Evolutionary conservation across 1,140 invertebrate genomes (phyloP).

Genomic region (Caenorhabditis latens): DNA sequence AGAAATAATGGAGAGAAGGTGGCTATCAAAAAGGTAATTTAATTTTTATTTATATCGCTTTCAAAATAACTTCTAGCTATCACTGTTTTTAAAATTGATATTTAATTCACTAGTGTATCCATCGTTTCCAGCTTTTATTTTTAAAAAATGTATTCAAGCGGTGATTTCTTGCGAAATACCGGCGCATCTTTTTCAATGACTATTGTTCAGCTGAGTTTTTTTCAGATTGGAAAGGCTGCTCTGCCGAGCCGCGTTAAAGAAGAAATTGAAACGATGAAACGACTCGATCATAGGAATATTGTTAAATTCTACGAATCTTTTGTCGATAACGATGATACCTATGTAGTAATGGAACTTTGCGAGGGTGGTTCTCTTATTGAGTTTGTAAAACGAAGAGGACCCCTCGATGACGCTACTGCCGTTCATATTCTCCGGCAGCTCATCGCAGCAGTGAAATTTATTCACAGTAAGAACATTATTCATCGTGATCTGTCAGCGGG

Average conservation of each 20-base stretch:
- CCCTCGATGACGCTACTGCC: slow-evolving; percentile 27
- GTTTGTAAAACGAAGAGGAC: slow-evolving; percentile 36
- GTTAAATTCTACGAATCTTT: slow-evolving; percentile 43
- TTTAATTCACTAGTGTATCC: too few species aligned
- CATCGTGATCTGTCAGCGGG: slow-evolving; percentile 56
- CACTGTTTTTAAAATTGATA: too few species aligned
- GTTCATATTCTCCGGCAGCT: slow-evolving; percentile 52
- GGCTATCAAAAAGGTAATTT: slow-evolving; percentile 17
- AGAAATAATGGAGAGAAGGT: slow-evolving; percentile 43
- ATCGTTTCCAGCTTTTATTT: too few species aligned
- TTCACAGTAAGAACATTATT: background rate
- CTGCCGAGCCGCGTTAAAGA: background rate
- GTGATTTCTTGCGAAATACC: too few species aligned
- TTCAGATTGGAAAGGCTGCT: slow-evolving; percentile 12
- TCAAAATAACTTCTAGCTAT: too few species aligned
- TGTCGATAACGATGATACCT: slow-evolving; percentile 43
- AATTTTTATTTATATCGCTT: background rate
- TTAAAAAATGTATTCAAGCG: too few species aligned
- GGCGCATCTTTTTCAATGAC: too few species aligned
- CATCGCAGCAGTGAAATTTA: slow-evolving; percentile 26
- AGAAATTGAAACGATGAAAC: slow-evolving; percentile 14
- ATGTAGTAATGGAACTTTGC: slow-evolving; percentile 52
- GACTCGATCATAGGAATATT: background rate
- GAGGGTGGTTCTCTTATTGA: background rate
- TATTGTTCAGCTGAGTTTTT: background rate